These are phyloP conservation scores for Phortica magna DNA, from an alignment of 2,888 invertebrate species.

Conservation along the genomic window DNA sequence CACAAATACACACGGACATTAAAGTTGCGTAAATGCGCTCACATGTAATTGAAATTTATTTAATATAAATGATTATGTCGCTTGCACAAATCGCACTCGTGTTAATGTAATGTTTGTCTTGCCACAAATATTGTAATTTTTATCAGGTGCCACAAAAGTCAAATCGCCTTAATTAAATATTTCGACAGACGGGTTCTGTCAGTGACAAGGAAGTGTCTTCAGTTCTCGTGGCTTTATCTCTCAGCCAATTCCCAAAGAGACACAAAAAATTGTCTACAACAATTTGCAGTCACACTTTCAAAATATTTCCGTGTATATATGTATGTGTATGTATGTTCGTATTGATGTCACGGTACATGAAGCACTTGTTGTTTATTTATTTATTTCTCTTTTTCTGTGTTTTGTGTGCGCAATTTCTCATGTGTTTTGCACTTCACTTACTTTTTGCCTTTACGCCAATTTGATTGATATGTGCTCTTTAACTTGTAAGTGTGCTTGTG, in stretches of 20 bases:
- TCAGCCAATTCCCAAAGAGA: not conserved
- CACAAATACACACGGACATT: no score
- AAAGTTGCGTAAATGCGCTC: no score
- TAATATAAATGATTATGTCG: no score
- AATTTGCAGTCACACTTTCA: not conserved
- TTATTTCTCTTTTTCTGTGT: not conserved
- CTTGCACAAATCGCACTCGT: no score
- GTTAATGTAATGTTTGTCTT: no score
- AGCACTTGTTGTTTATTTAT: not conserved
- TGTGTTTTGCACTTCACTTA: not conserved
- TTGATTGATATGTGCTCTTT: slow-evolving; percentile 14
- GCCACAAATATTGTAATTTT: no score
- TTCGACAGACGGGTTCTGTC: no score
- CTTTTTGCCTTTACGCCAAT: not conserved
- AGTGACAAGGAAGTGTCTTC: no score
- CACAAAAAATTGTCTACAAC: not conserved
- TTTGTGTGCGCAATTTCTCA: not conserved
- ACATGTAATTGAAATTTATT: no score
- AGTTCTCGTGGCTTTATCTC: not conserved
- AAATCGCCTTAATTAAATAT: no score
- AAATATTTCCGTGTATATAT: not conserved
- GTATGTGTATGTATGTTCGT: not conserved
- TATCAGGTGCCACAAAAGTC: no score
- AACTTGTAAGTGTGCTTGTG: not conserved
- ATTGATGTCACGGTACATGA: not conserved